Evolutionary conservation across 2,113 vertebrate genomes (phyloP), one percentile per base, ranked within the genome.

Genomic region (Notothenia coriiceps): DNA sequence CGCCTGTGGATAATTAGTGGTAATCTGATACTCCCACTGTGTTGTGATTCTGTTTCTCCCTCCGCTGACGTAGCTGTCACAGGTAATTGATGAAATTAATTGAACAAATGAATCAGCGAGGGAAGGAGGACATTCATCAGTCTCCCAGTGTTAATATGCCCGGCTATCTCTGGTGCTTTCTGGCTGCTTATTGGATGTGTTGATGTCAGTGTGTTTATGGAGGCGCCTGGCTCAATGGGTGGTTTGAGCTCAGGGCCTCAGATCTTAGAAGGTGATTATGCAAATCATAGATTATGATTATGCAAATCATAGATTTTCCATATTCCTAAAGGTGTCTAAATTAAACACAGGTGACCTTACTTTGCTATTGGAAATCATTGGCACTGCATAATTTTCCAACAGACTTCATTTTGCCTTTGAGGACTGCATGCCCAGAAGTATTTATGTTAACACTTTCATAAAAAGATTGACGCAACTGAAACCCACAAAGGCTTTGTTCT

Each of bases 231-330:
- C 25, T 91, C 89, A 87, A 83, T 86, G 73, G 13, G 6, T 29
- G 15, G 49, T 2, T 33, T 35, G 59, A 63, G 60, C 61, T n/a
- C 35, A 14, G 4, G 7, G 55, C 40, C 1, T 76, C 29, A 1
- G 25, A 82, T 70, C 77, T 51, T 33, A 65, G 59, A 74, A 80
- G 71, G 80, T 82, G 78, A 93, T 91, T 85, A 91, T 87, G 86
- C 73, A 68, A 52, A 25, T 70, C 54, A 91, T 86, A 76, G 89
- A 93, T 93, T 91, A n/a, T 82, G 78, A 93, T 91, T 85, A 91
- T 87, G 86, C 73, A 68, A 52, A 25, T 70, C 54, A 91, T 86
- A 76, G 89, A 93, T 93, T 91, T 88, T 86, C 90, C 84, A 92
- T 93, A 88, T 86, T 86, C 82, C 79, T 79, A 75, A 85, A 83